phyloP scores from a whole-genome alignment of 2,113 vertebrate genomes.

The Ailuropoda melanoleuca region DNA sequence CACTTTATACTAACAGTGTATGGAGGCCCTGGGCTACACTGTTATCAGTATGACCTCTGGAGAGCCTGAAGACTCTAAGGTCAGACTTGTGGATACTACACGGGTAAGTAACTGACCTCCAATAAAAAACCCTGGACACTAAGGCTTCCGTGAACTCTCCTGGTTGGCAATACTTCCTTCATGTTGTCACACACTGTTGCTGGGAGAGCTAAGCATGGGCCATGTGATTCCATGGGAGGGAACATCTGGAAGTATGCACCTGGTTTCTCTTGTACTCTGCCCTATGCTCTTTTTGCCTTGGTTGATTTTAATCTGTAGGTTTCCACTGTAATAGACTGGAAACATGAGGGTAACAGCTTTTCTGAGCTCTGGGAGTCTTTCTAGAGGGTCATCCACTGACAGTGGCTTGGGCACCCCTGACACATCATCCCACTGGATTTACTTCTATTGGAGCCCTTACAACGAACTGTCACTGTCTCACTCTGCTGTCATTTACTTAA shows the following conservation, averaged over 20 bases:
- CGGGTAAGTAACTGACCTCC: neutral
- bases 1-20: neutral
- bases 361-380: neutral
- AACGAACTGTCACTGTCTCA: neutral
- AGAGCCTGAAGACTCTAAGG: neutral
- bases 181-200: neutral
- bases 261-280: neutral
- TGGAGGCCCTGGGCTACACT: neutral
- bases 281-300: neutral
- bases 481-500: neutral
- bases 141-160: neutral
- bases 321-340: neutral
- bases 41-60: neutral
- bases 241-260: neutral
- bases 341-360: neutral
- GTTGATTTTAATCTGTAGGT: neutral
- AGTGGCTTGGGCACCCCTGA: neutral
- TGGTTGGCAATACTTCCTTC: neutral
- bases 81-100: neutral
- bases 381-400: neutral
- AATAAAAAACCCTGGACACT: neutral
- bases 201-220: neutral
- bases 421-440: neutral
- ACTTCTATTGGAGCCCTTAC: neutral
- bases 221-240: neutral